Evolutionary conservation across 1,140 invertebrate genomes (phyloP).

Genomic region (Cydia splendana): DNA sequence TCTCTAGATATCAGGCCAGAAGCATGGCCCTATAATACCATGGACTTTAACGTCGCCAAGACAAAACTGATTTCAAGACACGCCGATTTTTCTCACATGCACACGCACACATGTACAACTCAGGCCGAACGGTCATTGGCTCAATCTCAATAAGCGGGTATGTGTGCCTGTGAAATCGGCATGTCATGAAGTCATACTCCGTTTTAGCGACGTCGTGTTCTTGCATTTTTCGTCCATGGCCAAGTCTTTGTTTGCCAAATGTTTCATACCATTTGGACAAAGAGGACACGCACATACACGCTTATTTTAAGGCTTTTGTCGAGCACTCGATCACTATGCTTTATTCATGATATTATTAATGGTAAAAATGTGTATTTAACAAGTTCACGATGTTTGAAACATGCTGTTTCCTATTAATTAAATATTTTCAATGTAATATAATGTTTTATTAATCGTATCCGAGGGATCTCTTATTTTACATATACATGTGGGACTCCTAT

Average conservation of each 20-base stretch:
- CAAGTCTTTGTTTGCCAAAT: neutral
- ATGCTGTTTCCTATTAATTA: slow-evolving; percentile 43
- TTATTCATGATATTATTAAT: slow-evolving; percentile 22
- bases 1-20: slow-evolving; percentile 80
- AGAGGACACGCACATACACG: neutral
- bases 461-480: no score
- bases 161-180: no score
- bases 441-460: neutral
- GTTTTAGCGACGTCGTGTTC: no score
- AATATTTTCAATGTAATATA: slow-evolving; percentile 36
- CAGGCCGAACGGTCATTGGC: no score
- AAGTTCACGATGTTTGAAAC: slow-evolving; percentile 41
- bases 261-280: slow-evolving; percentile 12
- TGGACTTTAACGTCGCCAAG: neutral
- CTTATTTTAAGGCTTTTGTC: slow-evolving; percentile 19
- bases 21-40: no score
- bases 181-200: no score
- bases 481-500: no score
- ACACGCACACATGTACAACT: no score
- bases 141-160: no score
- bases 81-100: no score
- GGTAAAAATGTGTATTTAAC: slow-evolving; percentile 33
- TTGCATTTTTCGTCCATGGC: no score
- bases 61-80: no score
- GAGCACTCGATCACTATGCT: slow-evolving; percentile 20